Evolutionary conservation across 23 tunicate species (phyloP), one percentile per base, ranked within the genome.

Genomic region (Trididemnum miniatum): DNA sequence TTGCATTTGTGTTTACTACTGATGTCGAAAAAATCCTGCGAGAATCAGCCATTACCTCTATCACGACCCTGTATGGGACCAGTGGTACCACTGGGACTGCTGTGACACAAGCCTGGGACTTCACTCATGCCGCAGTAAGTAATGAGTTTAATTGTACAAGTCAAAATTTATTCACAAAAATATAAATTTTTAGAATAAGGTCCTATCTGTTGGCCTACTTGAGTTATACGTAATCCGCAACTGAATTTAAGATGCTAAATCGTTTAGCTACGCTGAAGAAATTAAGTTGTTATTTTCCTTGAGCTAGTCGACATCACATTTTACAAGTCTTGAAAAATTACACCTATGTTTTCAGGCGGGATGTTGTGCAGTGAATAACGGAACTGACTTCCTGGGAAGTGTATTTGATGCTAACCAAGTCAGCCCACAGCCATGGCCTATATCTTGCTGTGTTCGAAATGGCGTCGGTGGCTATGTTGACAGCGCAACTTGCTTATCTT

Each of bases 281-380:
- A n/a, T n/a, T n/a, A n/a, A n/a, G n/a, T n/a, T n/a, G n/a, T n/a
- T n/a, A n/a, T n/a, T n/a, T n/a, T n/a, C n/a, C n/a, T n/a, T n/a
- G n/a, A n/a, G n/a, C n/a, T n/a, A n/a, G n/a, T n/a, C n/a, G n/a
- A n/a, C n/a, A n/a, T n/a, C n/a, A n/a, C n/a, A n/a, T n/a, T n/a
- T n/a, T n/a, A n/a, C n/a, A n/a, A n/a, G n/a, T n/a, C n/a, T n/a
- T n/a, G n/a, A n/a, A n/a, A n/a, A n/a, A n/a, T n/a, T n/a, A n/a
- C n/a, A n/a, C n/a, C n/a, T 44, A 44, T 30, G 0, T 64, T 72
- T 74, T 73, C 65, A 88, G 93, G 44, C 74, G 33, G 32, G 52
- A 5, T 88, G 93, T 65, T 88, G 93, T 35, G 93, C 87, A 20
- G 77, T 81, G 72, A 77, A 77, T 54, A 67, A 77, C 62, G 93